Percentiles rank a stretch among this genome's conserved stretches.
These are phyloP conservation scores for Callinectes sapidus DNA, from an alignment of 2,888 invertebrate genomes.

Conservation along the genomic window DNA sequence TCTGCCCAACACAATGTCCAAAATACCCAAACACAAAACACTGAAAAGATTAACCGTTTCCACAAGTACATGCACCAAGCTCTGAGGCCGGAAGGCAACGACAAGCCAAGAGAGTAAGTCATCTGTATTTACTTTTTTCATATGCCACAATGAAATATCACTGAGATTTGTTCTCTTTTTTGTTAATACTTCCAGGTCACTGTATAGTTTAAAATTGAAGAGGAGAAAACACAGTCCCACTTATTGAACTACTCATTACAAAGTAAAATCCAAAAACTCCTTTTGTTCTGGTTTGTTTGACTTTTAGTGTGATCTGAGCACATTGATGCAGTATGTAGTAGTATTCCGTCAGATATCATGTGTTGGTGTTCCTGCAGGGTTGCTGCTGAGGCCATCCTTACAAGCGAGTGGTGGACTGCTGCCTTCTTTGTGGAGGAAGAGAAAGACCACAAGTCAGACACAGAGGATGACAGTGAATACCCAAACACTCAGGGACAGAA, in stretches of 20 bases:
- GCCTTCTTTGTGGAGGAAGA: not conserved
- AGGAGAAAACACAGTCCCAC: not conserved
- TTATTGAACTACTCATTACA: not conserved
- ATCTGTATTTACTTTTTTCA: not conserved
- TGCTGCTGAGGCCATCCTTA: slow-evolving; percentile 48
- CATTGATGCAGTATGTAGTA: not conserved
- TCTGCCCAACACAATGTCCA: not conserved
- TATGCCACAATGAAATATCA: not conserved
- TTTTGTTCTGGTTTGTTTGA: not conserved
- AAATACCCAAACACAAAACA: not conserved
- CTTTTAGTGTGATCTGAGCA: not conserved
- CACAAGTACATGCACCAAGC: slow-evolving; percentile 53
- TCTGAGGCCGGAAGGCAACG: not conserved
- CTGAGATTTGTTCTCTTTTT: not conserved
- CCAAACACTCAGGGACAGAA: not conserved
- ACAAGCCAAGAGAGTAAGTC: slow-evolving; percentile 40
- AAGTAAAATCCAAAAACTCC: not conserved
- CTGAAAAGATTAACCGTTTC: not conserved
- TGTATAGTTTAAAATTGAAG: not conserved
- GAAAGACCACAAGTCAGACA: no score
- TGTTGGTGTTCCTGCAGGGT: not conserved
- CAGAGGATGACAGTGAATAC: no score
- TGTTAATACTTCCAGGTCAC: not conserved
- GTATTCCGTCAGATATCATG: not conserved
- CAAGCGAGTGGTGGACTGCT: slow-evolving; percentile 50